Evolutionary conservation across 2,888 invertebrate genomes (phyloP), one percentile per base, ranked within the genome.

Genomic region (Drosophila flavopinicola): DNA sequence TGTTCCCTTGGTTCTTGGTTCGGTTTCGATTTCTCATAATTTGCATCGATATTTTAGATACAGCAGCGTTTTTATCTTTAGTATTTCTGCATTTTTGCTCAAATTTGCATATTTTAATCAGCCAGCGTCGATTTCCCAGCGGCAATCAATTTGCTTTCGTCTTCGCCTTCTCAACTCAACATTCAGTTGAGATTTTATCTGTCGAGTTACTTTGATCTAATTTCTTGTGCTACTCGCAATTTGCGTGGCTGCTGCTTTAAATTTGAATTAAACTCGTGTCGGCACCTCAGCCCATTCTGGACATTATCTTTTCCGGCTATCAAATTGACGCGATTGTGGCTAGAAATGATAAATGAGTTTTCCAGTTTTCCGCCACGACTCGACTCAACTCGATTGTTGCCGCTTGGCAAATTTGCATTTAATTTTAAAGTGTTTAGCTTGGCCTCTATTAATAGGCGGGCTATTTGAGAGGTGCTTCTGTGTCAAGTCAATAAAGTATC

Each of bases 41-140:
- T 66, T 51, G 13, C 27, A 41, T 33, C 41, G 42, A 33, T 38
- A 32, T 17, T 13, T 38, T 24, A 11, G 13, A 4, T 20, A 20
- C 20, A 20, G 20, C 20, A 20, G 20, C 2, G 4, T 20, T 20
- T 20, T 2, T 20, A 4, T 20, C 13, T 49, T 10, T 27, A 13
- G 20, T 29, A 24, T 17, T 53, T 52, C 54, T 45, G 38, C 29
- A 42, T 74, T 70, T 60, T 44, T 48, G 42, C n/a, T 54, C 30
- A 83, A 73, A 84, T 82, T 82, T 84, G 52, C 75, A 84, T 86
- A 72, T 72, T 84, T 75, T 86, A 80, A 86, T 75, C 86, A 66
- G 57, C 60, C 48, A 27, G 42, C 63, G 45, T 47, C 64, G 67
- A 80, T 82, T 80, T 82, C 82, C 84, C 78, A 77, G 56, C 57